phyloP scores from a whole-genome alignment of 35 echinoderm and acorn worm genomes.

The Ophioderma brevispina region DNA sequence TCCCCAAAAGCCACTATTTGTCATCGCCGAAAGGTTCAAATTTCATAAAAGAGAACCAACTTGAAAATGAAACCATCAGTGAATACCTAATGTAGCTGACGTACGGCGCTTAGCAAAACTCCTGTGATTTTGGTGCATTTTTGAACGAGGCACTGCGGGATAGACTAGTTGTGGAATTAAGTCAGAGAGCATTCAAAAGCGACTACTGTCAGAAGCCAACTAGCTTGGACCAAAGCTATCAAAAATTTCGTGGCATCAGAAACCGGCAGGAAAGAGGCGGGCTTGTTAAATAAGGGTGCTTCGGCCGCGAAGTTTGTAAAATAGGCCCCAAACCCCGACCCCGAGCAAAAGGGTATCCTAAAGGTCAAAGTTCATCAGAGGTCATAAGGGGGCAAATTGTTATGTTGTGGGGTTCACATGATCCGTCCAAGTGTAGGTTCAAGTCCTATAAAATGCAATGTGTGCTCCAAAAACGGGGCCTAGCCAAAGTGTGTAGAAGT shows the following conservation, averaged over 20 bases:
- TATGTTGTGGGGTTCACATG: neutral
- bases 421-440: neutral
- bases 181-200: constrained; percentile 24
- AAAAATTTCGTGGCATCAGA: neutral
- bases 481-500: neutral
- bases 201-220: constrained; percentile 18
- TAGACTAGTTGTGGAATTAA: constrained; percentile 26
- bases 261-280: neutral
- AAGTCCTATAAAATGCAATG: neutral
- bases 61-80: neutral
- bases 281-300: neutral
- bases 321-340: neutral
- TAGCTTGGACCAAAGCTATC: neutral
- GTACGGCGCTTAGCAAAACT: neutral
- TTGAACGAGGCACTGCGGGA: constrained; percentile 37
- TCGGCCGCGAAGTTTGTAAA: neutral
- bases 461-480: neutral
- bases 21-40: neutral
- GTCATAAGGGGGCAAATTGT: neutral
- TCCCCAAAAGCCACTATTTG: neutral
- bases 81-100: neutral
- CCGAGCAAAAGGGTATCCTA: neutral
- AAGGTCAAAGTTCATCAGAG: neutral
- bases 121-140: constrained; percentile 37
- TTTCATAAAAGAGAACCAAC: neutral